phyloP scores from a whole-genome alignment of 92 coral and sea anemone genomes.

The Porites rus region DNA sequence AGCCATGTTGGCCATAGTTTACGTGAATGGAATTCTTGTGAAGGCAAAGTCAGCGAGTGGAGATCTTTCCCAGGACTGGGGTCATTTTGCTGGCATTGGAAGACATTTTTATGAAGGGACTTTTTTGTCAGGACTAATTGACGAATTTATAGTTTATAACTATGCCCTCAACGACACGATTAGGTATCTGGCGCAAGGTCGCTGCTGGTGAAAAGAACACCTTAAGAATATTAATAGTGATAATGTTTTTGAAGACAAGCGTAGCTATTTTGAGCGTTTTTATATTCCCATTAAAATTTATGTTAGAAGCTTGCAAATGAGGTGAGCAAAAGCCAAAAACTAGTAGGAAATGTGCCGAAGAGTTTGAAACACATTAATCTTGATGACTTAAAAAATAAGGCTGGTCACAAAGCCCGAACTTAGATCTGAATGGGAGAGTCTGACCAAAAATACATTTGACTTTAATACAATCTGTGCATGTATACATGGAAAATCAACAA shows the following conservation, averaged over 20 bases:
- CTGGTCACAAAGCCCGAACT: no score
- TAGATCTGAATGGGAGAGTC: no score
- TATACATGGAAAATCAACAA: no score
- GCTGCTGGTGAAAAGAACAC: constrained; percentile 51
- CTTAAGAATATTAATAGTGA: no score
- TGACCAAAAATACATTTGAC: no score
- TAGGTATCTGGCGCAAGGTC: constrained; percentile 78
- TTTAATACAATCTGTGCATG: no score
- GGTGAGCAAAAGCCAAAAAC: no score
- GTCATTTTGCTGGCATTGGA: constrained; percentile 99
- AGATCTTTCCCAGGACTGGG: constrained; percentile 98
- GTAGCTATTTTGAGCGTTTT: constrained; percentile 2
- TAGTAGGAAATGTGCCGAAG: no score
- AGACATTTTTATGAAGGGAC: constrained; percentile 85
- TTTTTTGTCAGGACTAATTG: constrained; percentile 82
- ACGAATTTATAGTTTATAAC: constrained; percentile 95
- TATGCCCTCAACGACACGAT: constrained; percentile 82
- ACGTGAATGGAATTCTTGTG: constrained; percentile 76
- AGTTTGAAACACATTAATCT: no score
- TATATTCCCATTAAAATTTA: background rate
- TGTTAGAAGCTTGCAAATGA: no score
- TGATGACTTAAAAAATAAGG: no score
- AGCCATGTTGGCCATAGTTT: constrained; percentile 91
- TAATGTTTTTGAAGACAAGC: no score
- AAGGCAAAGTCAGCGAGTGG: constrained; percentile 94